Evolutionary conservation across 2,888 invertebrate species (phyloP).

Genomic region (Operophtera brumata): DNA sequence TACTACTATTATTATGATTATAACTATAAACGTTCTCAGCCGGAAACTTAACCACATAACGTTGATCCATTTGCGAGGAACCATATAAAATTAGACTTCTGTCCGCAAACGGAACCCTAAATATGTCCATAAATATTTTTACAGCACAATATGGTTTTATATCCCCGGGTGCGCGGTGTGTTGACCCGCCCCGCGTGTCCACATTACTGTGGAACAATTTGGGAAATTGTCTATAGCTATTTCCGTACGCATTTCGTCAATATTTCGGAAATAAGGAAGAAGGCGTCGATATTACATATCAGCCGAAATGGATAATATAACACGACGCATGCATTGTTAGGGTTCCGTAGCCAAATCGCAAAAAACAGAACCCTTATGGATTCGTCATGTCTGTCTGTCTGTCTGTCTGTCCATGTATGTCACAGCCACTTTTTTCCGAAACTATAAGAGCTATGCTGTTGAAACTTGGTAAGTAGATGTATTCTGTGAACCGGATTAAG

Average conservation of each 20-base stretch:
- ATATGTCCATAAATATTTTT: conserved; percentile 39
- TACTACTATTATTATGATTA: no score
- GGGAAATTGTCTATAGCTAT: conserved; percentile 26
- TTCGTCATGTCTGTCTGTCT: no score
- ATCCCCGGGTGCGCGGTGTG: conserved; percentile 18
- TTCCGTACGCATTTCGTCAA: background rate
- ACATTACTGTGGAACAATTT: conserved; percentile 41
- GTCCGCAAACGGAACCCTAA: conserved; percentile 17
- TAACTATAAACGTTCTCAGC: no score
- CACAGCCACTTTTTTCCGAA: no score
- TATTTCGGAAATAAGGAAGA: conserved; percentile 5
- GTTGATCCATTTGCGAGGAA: conserved; percentile 14
- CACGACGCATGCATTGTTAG: no score
- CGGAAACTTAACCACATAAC: conserved; percentile 11
- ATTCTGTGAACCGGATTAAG: no score
- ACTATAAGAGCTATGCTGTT: no score
- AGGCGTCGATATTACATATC: background rate
- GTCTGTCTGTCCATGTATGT: no score
- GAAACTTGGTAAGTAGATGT: no score
- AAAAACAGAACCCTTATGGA: no score
- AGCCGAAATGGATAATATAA: no score
- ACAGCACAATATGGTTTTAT: conserved; percentile 38
- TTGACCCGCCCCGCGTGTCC: conserved; percentile 14
- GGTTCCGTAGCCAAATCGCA: no score
- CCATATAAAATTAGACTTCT: conserved; percentile 16